Conservation (phyloP, 2,888 invertebrate genomes). For the Tetragnatha montana region DNA sequence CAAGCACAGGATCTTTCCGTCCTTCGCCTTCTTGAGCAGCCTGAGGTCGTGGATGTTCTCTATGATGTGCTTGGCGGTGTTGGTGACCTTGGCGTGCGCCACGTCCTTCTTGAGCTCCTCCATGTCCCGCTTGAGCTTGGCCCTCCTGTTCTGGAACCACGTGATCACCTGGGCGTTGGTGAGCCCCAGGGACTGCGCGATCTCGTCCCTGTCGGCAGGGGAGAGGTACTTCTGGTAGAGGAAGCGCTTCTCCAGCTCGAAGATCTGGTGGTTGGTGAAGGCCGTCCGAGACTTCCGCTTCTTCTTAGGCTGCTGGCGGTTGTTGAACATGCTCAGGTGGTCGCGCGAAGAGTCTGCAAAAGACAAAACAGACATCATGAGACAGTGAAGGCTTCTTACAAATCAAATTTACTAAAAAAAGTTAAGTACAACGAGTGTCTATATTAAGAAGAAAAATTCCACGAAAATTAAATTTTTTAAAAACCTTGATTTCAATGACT, state of each 20-base stretch:
- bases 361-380: too few species aligned
- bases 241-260: conserved; percentile 97
- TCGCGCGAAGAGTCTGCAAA: too few species aligned
- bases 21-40: conserved; percentile 86
- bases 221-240: conserved; percentile 98
- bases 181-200: conserved; percentile 94
- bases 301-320: conserved; percentile 93
- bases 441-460: too few species aligned
- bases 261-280: conserved; percentile 99
- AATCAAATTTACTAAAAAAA: too few species aligned
- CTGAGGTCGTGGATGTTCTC: conserved; percentile 91
- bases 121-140: conserved; percentile 92
- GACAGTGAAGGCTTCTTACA: too few species aligned
- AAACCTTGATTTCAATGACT: too few species aligned
- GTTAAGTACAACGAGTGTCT: too few species aligned
- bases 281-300: conserved; percentile 95
- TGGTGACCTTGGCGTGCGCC: conserved; percentile 88
- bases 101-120: conserved; percentile 89
- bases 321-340: conserved; percentile 91
- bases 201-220: conserved; percentile 97
- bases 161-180: conserved; percentile 99
- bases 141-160: conserved; percentile 95
- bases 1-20: conserved; percentile 65
- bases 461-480: too few species aligned
- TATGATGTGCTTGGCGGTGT: conserved; percentile 84